These are phyloP conservation scores for Drosophila neoperkinsi DNA, from an alignment of 2,888 invertebrate genomes.

Conservation along the genomic window DNA sequence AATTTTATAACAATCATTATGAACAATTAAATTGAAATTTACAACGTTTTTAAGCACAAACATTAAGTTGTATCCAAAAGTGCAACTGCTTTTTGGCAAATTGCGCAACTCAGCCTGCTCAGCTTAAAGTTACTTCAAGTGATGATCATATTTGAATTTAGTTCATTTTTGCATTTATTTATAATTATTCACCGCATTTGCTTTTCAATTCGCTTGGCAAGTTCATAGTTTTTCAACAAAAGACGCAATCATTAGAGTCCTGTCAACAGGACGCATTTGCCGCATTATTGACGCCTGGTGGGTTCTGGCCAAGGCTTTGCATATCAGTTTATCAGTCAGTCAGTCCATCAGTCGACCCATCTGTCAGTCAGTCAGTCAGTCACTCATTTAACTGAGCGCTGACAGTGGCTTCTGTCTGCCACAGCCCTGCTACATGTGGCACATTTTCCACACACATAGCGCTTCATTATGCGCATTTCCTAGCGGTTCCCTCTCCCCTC, in stretches of 20 bases:
- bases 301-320: not conserved
- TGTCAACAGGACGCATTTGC: slow-evolving; percentile 32
- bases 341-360: slow-evolving; percentile 15
- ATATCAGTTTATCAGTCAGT: slow-evolving; percentile 12
- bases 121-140: slow-evolving; percentile 10
- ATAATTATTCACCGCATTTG: slow-evolving; percentile 13
- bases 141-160: slow-evolving; percentile 10
- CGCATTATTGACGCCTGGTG: slow-evolving; percentile 35
- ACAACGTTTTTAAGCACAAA: slow-evolving; percentile 6
- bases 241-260: slow-evolving; percentile 41
- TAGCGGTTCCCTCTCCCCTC: slow-evolving; percentile 5
- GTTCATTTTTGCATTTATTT: slow-evolving; percentile 15
- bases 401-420: slow-evolving; percentile 40
- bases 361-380: slow-evolving; percentile 42
- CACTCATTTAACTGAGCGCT: slow-evolving; percentile 31
- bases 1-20: slow-evolving; percentile 10
- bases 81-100: slow-evolving; percentile 13
- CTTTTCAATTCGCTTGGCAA: slow-evolving; percentile 16
- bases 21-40: slow-evolving; percentile 32
- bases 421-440: slow-evolving; percentile 56
- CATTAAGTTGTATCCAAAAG: not conserved
- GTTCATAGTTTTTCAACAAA: slow-evolving; percentile 13
- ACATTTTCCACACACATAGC: slow-evolving; percentile 60
- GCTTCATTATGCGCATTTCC: slow-evolving; percentile 76
- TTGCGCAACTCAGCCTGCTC: slow-evolving; percentile 18